Evolutionary conservation across 2,797 vertebrate genomes (phyloP), one percentile per base, ranked within the genome.

Genomic region (Spinus pinus): DNA sequence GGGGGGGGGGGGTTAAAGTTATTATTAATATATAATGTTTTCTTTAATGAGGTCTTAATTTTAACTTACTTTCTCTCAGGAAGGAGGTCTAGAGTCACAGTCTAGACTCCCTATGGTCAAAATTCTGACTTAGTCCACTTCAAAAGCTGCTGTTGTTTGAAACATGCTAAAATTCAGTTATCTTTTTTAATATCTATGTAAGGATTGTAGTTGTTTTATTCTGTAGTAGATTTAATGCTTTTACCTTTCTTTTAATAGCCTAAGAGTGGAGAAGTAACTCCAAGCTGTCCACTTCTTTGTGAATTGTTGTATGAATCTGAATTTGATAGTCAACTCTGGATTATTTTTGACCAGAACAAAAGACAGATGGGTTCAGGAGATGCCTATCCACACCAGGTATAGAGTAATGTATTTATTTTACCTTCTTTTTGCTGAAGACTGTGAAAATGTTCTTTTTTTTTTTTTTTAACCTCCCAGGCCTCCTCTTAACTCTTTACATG

Each of bases 321-420:
- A 98, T 99, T 99, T 96, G 99, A 99, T 98, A 99, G 99, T 97
- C 99, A 99, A 50, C 98, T 99, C 7, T 99, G 99, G 99, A 99
- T 99, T 97, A 98, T 99, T 89, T 99, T 99, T 96, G 99, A 99
- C 94, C 99, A 99, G 97, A 99, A 99, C 98, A 99, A 99, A 98
- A 98, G 99, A 66, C 98, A 99, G 5, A 98, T 99, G 98, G 99
- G 99, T 16, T 99, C 99, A 54, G 99, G 99, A 30, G 99, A 99
- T 42, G 99, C 99, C 35, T 99, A 99, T 96, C 99, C 99, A 56
- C 99, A 99, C 95, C 99, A 99, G 99, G 99, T 99, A 98, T 14
- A 53, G 62, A 90, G 14, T 47, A 60, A 61, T 81, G 4, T 67
- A 6, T 79, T 91, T 93, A 22, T 90, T 83, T 79, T 93, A 39